phyloP scores from a whole-genome alignment of 2,888 invertebrate species.

The Octodonta nipae region DNA sequence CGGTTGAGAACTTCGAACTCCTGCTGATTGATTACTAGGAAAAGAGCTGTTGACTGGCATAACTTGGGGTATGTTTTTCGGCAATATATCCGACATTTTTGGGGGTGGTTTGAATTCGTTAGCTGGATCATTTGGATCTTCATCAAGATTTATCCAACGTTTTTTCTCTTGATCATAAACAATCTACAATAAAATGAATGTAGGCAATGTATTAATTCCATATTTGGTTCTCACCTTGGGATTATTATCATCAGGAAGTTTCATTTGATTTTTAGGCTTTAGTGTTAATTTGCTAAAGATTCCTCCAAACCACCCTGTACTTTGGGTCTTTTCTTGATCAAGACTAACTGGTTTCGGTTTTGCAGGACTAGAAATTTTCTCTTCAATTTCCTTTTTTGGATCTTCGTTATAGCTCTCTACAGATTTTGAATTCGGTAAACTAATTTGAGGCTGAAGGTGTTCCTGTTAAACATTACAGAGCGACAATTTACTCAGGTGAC shows the following conservation, averaged over 20 bases:
- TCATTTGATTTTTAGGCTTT: constrained; percentile 87
- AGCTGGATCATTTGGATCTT: constrained; percentile 44
- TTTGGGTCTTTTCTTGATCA: constrained; percentile 19
- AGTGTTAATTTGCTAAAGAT: constrained; percentile 70
- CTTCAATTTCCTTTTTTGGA: background rate
- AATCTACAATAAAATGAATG: constrained; percentile 45
- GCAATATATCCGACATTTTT: constrained; percentile 47
- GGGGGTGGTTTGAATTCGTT: constrained; percentile 52
- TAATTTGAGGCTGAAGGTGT: constrained; percentile 33
- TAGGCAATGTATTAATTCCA: background rate
- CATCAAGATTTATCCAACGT: constrained; percentile 75
- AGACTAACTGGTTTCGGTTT: constrained; percentile 17
- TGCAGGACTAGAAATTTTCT: constrained; percentile 6
- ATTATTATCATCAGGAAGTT: constrained; percentile 86
- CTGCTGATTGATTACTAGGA: no score
- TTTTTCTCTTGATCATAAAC: constrained; percentile 84
- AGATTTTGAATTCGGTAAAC: no score
- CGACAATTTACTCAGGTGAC: constrained; percentile 27
- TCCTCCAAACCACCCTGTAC: constrained; percentile 70
- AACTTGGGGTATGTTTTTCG: constrained; percentile 15
- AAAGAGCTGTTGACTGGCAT: no score
- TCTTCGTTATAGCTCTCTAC: background rate
- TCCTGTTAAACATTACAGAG: constrained; percentile 31
- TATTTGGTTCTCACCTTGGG: constrained; percentile 53
- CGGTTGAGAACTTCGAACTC: no score